phyloP scores from a whole-genome alignment of 2,797 vertebrate species.

The Benthosema pterotum region DNA sequence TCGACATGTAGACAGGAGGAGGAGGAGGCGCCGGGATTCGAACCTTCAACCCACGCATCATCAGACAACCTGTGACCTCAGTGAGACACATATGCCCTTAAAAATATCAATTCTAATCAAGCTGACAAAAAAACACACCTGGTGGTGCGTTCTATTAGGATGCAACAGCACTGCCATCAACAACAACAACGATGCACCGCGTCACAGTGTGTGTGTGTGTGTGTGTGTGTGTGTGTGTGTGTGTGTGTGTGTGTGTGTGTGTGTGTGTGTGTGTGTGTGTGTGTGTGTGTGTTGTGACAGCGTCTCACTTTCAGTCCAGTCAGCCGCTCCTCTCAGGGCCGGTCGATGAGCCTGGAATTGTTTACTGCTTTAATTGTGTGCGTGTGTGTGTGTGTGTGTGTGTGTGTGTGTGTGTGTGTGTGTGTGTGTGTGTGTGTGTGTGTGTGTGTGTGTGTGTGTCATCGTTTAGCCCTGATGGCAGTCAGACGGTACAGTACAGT shows the following conservation, averaged over 20 bases:
- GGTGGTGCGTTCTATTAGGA: too few species aligned
- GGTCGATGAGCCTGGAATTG: neutral
- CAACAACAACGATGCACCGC: too few species aligned
- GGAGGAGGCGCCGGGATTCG: too few species aligned
- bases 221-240: slow-evolving; percentile 5
- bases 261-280: neutral
- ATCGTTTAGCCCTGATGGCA: neutral
- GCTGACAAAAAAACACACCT: too few species aligned
- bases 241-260: neutral
- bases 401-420: slow-evolving; percentile 1
- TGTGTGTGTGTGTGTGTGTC: neutral
- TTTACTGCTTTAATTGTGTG: neutral
- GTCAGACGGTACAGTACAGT: neutral
- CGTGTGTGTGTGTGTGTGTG: neutral
- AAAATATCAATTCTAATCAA: too few species aligned
- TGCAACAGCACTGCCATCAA: neutral
- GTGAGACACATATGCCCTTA: too few species aligned
- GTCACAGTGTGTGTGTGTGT: neutral
- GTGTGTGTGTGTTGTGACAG: neutral
- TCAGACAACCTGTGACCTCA: too few species aligned
- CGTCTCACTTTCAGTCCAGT: neutral
- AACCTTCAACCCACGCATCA: too few species aligned
- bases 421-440: neutral
- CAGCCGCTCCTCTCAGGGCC: slow-evolving; percentile 6
- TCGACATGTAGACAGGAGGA: too few species aligned